phyloP scores from a whole-genome alignment of 2,888 invertebrate species.

The Clusia tigrina region DNA sequence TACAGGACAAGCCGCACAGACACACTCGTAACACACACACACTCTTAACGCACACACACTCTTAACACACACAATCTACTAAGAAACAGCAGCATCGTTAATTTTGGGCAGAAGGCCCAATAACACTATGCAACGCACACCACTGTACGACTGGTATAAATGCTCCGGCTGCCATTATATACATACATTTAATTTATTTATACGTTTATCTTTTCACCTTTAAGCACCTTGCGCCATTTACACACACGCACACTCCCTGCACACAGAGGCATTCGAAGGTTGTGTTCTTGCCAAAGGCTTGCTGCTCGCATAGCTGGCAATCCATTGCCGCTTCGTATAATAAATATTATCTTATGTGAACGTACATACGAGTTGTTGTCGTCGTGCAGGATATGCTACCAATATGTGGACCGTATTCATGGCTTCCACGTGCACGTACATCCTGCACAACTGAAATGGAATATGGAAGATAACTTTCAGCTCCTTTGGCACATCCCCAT shows the following conservation, averaged over 20 bases:
- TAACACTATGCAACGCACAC: too few species aligned
- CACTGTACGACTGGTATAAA: too few species aligned
- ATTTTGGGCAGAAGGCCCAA: too few species aligned
- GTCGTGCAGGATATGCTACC: not conserved
- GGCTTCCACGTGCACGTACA: not conserved
- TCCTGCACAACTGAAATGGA: too few species aligned
- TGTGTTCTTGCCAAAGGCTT: not conserved
- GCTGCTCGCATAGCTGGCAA: not conserved
- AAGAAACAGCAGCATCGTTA: too few species aligned
- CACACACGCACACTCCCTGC: not conserved
- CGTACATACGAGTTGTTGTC: not conserved
- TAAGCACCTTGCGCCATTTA: conserved; percentile 29
- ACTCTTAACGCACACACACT: too few species aligned
- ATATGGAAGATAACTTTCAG: too few species aligned
- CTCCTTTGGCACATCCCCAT: too few species aligned
- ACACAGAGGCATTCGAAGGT: too few species aligned
- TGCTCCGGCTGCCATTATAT: conserved; percentile 11
- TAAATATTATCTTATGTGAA: conserved; percentile 25
- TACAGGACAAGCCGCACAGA: conserved; percentile 16
- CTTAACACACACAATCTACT: too few species aligned
- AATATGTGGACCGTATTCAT: not conserved
- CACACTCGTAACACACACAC: too few species aligned
- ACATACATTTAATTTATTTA: conserved; percentile 34
- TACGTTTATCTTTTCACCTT: conserved; percentile 35
- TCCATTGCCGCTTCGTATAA: conserved; percentile 14